A percentile compares a stretch with the other conserved stretches of the same genome.
Evolutionary conservation across 1,140 invertebrate genomes (phyloP).

Genomic region (Meloidogyne chitwoodi): DNA sequence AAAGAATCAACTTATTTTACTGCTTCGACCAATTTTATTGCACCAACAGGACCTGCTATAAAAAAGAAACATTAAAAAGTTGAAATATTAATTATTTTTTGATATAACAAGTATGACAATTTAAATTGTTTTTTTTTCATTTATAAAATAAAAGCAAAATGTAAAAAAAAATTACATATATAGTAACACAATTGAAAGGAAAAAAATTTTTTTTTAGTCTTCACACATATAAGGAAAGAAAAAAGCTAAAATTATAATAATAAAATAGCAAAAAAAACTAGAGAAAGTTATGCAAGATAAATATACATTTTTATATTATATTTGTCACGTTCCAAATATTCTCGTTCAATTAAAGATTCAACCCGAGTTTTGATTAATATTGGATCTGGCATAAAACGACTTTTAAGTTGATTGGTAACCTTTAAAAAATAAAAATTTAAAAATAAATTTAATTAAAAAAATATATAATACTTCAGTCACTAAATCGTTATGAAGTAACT

Average conservation of each 20-base stretch:
- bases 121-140: neutral
- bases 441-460: neutral
- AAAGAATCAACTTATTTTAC: slow-evolving; percentile 45
- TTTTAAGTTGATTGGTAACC: slow-evolving; percentile 91
- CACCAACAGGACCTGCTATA: slow-evolving; percentile 9
- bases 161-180: neutral
- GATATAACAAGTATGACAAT: too few species aligned
- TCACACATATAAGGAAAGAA: neutral
- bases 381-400: slow-evolving; percentile 90
- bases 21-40: slow-evolving; percentile 47
- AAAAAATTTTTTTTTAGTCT: neutral
- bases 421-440: slow-evolving; percentile 42
- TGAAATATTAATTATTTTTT: too few species aligned
- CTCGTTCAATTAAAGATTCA: slow-evolving; percentile 95
- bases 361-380: slow-evolving; percentile 98
- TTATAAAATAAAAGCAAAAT: too few species aligned
- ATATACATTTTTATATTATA: slow-evolving; percentile 45
- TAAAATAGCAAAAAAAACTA: neutral
- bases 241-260: neutral
- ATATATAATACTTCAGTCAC: slow-evolving; percentile 79
- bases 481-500: slow-evolving; percentile 78
- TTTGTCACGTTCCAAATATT: slow-evolving; percentile 80
- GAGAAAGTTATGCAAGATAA: slow-evolving; percentile 9
- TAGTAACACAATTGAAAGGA: neutral
- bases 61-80: slow-evolving; percentile 21